Base-by-base conservation (phyloP, 1,140 invertebrate species). In the Tetranychus urticae region DNA sequence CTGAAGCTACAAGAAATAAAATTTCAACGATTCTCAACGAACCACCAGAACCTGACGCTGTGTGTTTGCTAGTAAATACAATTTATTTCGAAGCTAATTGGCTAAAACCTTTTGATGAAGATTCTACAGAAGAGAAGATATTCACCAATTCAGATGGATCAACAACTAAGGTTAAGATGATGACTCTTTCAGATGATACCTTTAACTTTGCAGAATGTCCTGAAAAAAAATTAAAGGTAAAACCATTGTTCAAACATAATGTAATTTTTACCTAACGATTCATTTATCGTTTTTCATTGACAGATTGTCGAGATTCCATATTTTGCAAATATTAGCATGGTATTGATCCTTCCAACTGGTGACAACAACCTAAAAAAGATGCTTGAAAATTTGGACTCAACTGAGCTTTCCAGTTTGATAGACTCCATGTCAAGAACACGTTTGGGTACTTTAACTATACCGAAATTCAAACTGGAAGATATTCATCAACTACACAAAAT, bases 391-490 rank as follows among this genome's bases (percentile, higher is more conserved):
- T 42, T 42, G 39, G 10, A 42, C 10, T 42, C 39, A 42, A 42
- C 10, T 42, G 39, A 10, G 10, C 10, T 42, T 6, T 5, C 5
- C 5, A 42, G 5, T 42, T 10, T 42, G 5, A 6, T 42, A 1
- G 10, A 42, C 10, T 42, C 39, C 10, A 42, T 42, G 39, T 6
- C 5, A 5, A 5, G 39, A 42, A 42, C 39, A 10, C 5, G 10
- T 5, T 10, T 42, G 5, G 5, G 1, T 42, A 10, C 39, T 42
- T 75, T 87, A 0, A 75, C 70, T 8, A 68, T 89, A 3, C 86
- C 86, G 0, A 84, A 82, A 69, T 88, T 88, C 68, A 78, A 81
- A 65, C 82, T 87, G 63, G 79, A 84, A 56, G 80, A 78, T 58
- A 77, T 78, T 36, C 76, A 77, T 7, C 73, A 79, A 39, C 70